A percentile compares a stretch with the other conserved stretches of the same genome.
These are phyloP conservation scores for Dysmachus trigonus DNA, from an alignment of 2,888 invertebrate species.

Conservation along the genomic window DNA sequence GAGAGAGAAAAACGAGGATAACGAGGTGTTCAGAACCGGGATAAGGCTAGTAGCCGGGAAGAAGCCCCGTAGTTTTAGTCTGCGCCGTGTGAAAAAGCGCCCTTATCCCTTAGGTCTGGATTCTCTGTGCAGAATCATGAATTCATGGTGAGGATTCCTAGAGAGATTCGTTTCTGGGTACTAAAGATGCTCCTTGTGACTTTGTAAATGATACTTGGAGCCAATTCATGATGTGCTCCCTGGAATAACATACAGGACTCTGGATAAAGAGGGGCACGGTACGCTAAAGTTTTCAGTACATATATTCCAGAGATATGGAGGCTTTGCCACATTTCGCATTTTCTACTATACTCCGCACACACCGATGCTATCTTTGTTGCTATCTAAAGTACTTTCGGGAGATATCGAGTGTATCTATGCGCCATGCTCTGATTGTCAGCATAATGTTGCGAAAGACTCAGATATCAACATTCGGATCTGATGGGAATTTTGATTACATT, in stretches of 20 bases:
- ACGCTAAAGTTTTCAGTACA: constrained; percentile 31
- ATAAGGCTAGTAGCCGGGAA: background rate
- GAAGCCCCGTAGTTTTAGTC: background rate
- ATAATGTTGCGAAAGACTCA: constrained; percentile 35
- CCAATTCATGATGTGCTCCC: constrained; percentile 41
- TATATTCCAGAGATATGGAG: constrained; percentile 35
- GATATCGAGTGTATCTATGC: constrained; percentile 32
- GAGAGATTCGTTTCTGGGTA: constrained; percentile 37
- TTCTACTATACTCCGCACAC: background rate
- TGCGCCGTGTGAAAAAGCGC: background rate
- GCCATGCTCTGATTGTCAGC: constrained; percentile 38
- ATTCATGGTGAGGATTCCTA: constrained; percentile 41
- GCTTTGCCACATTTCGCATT: constrained; percentile 16
- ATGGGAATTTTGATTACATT: constrained; percentile 38
- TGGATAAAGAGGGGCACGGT: background rate
- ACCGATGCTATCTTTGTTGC: constrained; percentile 24
- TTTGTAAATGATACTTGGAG: constrained; percentile 43
- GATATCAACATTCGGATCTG: constrained; percentile 40
- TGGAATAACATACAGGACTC: constrained; percentile 31
- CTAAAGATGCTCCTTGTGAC: constrained; percentile 42
- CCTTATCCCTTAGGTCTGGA: constrained; percentile 38
- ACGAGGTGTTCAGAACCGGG: constrained; percentile 37
- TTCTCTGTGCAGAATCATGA: constrained; percentile 36
- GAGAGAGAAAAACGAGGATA: constrained; percentile 38
- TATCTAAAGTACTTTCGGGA: constrained; percentile 15